Evolutionary conservation across 2,888 invertebrate species (phyloP), one percentile per base, ranked within the genome.

Genomic region (Homarus gammarus): DNA sequence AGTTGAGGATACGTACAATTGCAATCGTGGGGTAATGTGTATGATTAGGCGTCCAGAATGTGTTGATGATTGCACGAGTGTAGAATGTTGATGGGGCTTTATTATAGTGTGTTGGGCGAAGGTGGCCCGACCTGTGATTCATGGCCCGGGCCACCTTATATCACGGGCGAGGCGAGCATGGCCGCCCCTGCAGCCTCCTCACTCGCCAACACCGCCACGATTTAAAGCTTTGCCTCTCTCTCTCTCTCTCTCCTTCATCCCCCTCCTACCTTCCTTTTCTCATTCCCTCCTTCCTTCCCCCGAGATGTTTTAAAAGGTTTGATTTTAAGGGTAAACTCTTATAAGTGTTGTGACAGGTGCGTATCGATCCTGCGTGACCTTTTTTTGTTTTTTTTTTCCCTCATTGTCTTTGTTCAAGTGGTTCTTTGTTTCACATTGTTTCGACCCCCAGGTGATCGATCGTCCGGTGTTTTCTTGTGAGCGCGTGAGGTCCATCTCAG

Each of bases 61-160:
- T 87, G 86, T 87, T 87, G 87, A 81, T 78, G 87, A 87, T 87
- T 87, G 87, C 72, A 81, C 73, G 38, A 33, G 87, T 40, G 79
- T 79, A 87, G 72, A 81, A 87, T 70, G 87, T 87, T 87, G 87
- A 87, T 87, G 87, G 87, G 36, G 15, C 72, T 87, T 87, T 86
- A 86, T 87, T 87, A 87, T 81, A 87, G 72, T 56, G 79, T 68
- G 72, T 8, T 15, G 40, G 87, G 73, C 72, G 73, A 72, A 72
- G 81, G 87, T 56, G 79, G 87, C 56, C 61, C 64, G 44, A 15
- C 44, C 31, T 18, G 64, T 84, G 77, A 77, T 85, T 85, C 84
- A 85, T 64, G 51, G 49, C 22, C 31, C 68, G 27, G 44, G 22
- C 40, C 64, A 70, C 82, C 82, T 82, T 82, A 61, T 64, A 64